A percentile compares a stretch with the other conserved stretches of the same genome.
These are phyloP conservation scores for Melipona beecheii DNA, from an alignment of 2,888 invertebrate species.

Conservation along the genomic window DNA sequence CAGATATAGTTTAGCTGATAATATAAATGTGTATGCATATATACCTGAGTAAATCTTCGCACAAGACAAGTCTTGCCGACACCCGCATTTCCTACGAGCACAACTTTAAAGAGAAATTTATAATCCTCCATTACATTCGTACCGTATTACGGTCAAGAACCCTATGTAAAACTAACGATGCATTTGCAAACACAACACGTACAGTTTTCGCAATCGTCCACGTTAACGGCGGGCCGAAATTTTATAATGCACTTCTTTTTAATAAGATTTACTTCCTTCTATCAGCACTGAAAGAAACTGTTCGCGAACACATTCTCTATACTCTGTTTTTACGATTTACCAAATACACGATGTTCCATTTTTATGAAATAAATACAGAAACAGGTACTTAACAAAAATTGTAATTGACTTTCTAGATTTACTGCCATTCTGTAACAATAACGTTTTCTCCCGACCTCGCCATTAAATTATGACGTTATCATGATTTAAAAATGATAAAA, in stretches of 20 bases:
- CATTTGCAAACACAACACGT: slow-evolving; percentile 50
- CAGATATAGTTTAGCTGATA: not conserved
- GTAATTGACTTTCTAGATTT: slow-evolving; percentile 33
- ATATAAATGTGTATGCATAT: not conserved
- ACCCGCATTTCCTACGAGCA: slow-evolving; percentile 98
- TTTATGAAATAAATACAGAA: slow-evolving; percentile 24
- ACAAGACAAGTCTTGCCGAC: slow-evolving; percentile 99
- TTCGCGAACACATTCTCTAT: slow-evolving; percentile 44
- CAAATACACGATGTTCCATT: slow-evolving; percentile 45
- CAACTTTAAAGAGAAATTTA: slow-evolving; percentile 99
- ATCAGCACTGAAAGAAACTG: slow-evolving; percentile 18
- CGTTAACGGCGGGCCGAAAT: slow-evolving; percentile 43
- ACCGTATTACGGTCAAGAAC: slow-evolving; percentile 48
- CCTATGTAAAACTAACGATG: slow-evolving; percentile 48
- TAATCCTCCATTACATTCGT: slow-evolving; percentile 93
- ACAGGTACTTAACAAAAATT: slow-evolving; percentile 18
- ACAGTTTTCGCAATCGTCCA: slow-evolving; percentile 55
- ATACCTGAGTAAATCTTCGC: slow-evolving; percentile 96
- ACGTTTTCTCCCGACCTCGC: slow-evolving; percentile 58
- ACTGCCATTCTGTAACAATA: slow-evolving; percentile 66
- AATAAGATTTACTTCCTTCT: slow-evolving; percentile 33
- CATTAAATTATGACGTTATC: slow-evolving; percentile 43
- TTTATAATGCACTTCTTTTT: slow-evolving; percentile 31
- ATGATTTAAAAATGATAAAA: slow-evolving; percentile 39
- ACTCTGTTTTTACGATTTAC: slow-evolving; percentile 33